Evolutionary conservation across 1,140 invertebrate species (phyloP).

Genomic region (Aphelenchoides fujianensis): DNA sequence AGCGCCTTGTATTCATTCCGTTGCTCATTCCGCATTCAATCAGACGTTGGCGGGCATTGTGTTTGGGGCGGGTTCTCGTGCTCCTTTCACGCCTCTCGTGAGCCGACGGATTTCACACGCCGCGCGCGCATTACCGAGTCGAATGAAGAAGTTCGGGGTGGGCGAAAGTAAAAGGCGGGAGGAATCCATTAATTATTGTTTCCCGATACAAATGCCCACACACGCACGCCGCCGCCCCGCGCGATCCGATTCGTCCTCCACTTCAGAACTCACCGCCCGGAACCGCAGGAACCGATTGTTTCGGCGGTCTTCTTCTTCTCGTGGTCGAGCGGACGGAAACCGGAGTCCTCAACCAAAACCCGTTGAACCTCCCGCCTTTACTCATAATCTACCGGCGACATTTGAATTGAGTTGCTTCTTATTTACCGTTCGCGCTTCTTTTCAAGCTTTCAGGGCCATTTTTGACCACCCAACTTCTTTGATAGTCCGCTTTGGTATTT

Average conservation of each 20-base stretch:
- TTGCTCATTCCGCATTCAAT: not conserved
- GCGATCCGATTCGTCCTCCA: not conserved
- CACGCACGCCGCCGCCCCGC: too few relatives aligned
- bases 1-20: not conserved
- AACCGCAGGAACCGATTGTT: conserved; percentile 1
- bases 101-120: not conserved
- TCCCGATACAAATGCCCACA: not conserved
- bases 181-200: not conserved
- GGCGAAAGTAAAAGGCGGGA: not conserved
- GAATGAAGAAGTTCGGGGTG: not conserved
- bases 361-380: too few relatives aligned
- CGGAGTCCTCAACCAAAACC: too few relatives aligned
- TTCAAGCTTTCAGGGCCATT: not conserved
- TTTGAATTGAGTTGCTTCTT: not conserved
- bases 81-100: too few relatives aligned
- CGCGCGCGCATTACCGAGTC: not conserved
- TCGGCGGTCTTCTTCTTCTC: too few relatives aligned
- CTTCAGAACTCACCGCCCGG: not conserved
- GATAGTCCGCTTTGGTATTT: not conserved
- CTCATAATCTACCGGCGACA: too few relatives aligned
- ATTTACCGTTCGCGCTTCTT: not conserved
- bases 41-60: not conserved
- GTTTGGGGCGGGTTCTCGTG: not conserved
- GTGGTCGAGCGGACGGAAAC: too few relatives aligned
- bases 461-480: not conserved